phyloP scores from a whole-genome alignment of 2,113 vertebrate species.

The Polyodon spathula region DNA sequence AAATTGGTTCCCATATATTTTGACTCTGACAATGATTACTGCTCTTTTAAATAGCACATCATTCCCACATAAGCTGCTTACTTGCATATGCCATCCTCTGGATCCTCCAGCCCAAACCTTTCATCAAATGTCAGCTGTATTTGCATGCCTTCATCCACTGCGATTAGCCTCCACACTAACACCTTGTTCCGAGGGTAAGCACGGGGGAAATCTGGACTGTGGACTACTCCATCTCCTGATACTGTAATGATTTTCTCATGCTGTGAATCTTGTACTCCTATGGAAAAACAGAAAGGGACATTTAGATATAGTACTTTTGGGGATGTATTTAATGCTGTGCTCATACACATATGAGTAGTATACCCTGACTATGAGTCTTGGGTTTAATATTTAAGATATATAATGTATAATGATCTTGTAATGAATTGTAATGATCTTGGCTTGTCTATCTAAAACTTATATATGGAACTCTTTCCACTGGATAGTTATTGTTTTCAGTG shows the following conservation, averaged over 20 bases:
- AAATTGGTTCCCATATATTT: too few relatives aligned
- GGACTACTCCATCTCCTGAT: conserved; percentile 78
- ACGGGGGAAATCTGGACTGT: conserved; percentile 87
- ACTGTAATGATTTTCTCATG: conserved; percentile 86
- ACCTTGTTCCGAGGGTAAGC: conserved; percentile 80
- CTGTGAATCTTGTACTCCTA: conserved; percentile 87
- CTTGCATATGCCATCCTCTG: conserved; percentile 95
- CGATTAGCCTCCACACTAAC: conserved; percentile 81
- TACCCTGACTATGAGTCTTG: too few relatives aligned
- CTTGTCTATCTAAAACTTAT: too few relatives aligned
- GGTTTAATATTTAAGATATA: too few relatives aligned
- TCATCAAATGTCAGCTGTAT: conserved; percentile 92
- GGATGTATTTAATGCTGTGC: not conserved
- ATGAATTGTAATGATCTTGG: too few relatives aligned
- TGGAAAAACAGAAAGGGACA: conserved; percentile 35
- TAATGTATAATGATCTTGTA: too few relatives aligned
- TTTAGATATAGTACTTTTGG: not conserved
- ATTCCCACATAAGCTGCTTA: conserved; percentile 51
- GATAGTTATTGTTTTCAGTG: too few relatives aligned
- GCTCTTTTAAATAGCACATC: too few relatives aligned
- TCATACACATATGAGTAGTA: too few relatives aligned
- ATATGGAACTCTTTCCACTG: too few relatives aligned
- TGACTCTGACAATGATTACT: too few relatives aligned
- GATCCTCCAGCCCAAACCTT: conserved; percentile 89
- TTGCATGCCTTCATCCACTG: conserved; percentile 67